phyloP scores from a whole-genome alignment of 2,797 vertebrate species.

The Hephaestus fuliginosus region DNA sequence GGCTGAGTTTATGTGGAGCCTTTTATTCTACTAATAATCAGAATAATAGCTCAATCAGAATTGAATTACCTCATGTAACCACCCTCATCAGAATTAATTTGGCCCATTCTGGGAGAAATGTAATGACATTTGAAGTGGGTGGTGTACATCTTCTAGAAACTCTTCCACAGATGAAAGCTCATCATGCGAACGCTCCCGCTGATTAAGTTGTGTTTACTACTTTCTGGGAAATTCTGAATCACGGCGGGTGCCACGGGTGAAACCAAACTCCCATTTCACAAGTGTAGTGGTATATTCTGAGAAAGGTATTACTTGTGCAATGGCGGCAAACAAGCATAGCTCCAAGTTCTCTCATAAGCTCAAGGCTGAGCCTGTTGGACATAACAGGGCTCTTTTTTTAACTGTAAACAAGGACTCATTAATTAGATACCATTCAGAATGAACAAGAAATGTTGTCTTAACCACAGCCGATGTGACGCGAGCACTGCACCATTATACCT shows the following conservation, averaged over 20 bases:
- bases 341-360: background rate
- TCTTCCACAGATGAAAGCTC: constrained; percentile 25
- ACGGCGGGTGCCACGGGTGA: background rate
- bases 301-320: constrained; percentile 21
- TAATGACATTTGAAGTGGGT: constrained; percentile 38
- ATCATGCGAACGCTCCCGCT: constrained; percentile 30
- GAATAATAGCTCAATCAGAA: constrained; percentile 23
- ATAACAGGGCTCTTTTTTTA: constrained; percentile 42
- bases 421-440: constrained; percentile 25
- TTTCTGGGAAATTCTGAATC: constrained; percentile 48
- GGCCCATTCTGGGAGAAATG: constrained; percentile 21
- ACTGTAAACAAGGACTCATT: constrained; percentile 25
- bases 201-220: constrained; percentile 40
- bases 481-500: constrained; percentile 5
- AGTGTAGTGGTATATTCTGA: constrained; percentile 19
- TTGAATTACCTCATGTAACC: constrained; percentile 16
- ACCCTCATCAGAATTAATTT: constrained; percentile 30
- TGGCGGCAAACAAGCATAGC: constrained; percentile 14
- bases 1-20: constrained; percentile 7
- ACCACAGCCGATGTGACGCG: constrained; percentile 1
- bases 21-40: constrained; percentile 27
- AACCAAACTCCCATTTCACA: constrained; percentile 38
- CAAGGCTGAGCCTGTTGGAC: constrained; percentile 11
- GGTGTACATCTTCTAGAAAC: constrained; percentile 36
- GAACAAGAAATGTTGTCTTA: background rate